A percentile compares a stretch with the other conserved stretches of the same genome.
Conservation (phyloP, 2,888 invertebrate species). For the Diogma glabrata region DNA sequence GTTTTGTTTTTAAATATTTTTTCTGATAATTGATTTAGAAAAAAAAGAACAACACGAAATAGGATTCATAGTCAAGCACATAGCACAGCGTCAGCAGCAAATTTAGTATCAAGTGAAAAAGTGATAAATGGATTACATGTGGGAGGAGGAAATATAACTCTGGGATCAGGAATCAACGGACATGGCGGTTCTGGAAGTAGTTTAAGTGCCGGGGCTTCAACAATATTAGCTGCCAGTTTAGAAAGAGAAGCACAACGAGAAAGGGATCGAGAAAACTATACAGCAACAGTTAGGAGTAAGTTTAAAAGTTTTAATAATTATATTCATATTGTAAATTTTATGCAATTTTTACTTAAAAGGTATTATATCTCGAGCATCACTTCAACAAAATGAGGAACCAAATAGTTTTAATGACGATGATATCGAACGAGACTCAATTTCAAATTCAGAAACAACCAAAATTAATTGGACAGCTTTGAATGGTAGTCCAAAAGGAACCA, state of each 20-base stretch:
- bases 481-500: constrained; percentile 36
- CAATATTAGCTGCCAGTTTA: constrained; percentile 44
- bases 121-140: constrained; percentile 22
- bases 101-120: constrained; percentile 33
- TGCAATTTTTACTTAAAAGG: constrained; percentile 30
- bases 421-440: constrained; percentile 32
- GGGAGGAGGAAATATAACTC: constrained; percentile 27
- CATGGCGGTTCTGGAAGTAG: constrained; percentile 41
- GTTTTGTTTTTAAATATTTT: constrained; percentile 3
- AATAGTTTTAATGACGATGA: constrained; percentile 36
- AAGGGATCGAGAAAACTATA: constrained; percentile 37
- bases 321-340: neutral
- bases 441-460: constrained; percentile 25
- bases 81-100: constrained; percentile 33
- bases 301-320: constrained; percentile 13
- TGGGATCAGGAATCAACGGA: constrained; percentile 32
- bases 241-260: constrained; percentile 36
- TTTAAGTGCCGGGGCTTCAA: constrained; percentile 45
- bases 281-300: constrained; percentile 47
- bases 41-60: constrained; percentile 29
- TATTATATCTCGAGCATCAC: constrained; percentile 38
- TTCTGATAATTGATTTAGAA: constrained; percentile 20
- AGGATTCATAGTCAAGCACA: constrained; percentile 34
- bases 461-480: constrained; percentile 32
- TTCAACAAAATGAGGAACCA: constrained; percentile 29